Percentiles rank a stretch among this genome's conserved stretches.
Conservation (phyloP, 2,113 vertebrate genomes). For the Menura novaehollandiae region DNA sequence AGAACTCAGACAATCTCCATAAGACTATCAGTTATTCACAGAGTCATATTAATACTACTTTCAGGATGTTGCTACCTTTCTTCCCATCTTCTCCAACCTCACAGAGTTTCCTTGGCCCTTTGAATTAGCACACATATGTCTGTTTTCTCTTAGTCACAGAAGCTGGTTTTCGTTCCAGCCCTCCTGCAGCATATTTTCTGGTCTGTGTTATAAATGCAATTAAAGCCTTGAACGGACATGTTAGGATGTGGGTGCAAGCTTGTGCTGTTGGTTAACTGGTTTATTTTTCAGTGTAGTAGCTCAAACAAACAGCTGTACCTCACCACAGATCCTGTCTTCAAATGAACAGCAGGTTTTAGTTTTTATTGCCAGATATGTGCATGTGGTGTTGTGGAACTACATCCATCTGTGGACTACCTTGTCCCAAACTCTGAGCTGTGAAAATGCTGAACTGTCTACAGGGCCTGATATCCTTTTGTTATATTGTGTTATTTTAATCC, state of each 20-base stretch:
- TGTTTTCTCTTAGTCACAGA: slow-evolving; percentile 7
- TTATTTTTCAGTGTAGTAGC: not conserved
- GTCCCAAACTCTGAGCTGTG: not conserved
- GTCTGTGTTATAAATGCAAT: not conserved
- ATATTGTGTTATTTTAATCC: not conserved
- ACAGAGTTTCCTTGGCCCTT: not conserved
- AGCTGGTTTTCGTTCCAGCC: not conserved
- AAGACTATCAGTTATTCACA: not conserved
- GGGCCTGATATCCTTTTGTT: not conserved
- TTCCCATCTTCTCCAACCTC: not conserved
- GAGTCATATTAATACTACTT: not conserved
- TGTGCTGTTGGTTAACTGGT: not conserved
- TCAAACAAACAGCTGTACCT: not conserved
- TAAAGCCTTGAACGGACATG: not conserved
- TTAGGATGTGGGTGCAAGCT: not conserved
- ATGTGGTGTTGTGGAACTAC: not conserved
- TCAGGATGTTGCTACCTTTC: not conserved
- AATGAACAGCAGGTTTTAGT: not conserved
- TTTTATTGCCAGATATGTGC: not conserved
- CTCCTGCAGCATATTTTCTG: not conserved
- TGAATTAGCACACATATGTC: not conserved
- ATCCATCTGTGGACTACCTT: not conserved
- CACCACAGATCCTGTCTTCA: not conserved
- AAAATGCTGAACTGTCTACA: not conserved
- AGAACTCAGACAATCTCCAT: not conserved